phyloP scores from a whole-genome alignment of 2,797 vertebrate genomes.

The Dipus sagitta region DNA sequence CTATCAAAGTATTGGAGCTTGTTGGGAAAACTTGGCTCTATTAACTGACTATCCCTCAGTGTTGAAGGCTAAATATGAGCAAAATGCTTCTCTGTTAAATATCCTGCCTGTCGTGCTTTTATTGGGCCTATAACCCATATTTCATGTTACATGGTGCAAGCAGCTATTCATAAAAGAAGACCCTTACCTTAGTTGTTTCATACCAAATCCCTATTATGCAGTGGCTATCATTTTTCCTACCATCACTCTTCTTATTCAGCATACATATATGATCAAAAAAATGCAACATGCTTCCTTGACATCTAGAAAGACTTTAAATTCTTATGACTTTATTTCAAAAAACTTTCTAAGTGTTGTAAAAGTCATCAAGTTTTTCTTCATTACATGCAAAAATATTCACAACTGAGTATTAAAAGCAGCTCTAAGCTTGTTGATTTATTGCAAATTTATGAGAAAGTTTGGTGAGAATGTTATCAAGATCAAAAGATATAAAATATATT shows the following conservation, averaged over 20 bases:
- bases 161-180: conserved; percentile 15
- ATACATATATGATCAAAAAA: conserved; percentile 55
- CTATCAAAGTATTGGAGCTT: neutral
- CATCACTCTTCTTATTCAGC: conserved; percentile 35
- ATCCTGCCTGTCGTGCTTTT: neutral
- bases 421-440: conserved; percentile 67
- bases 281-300: conserved; percentile 28
- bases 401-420: conserved; percentile 57
- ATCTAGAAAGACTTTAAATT: conserved; percentile 22
- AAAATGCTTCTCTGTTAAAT: neutral
- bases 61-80: neutral
- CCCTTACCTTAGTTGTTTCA: neutral
- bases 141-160: neutral
- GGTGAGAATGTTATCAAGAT: conserved; percentile 80
- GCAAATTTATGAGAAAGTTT: conserved; percentile 78
- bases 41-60: neutral
- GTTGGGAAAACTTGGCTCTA: neutral
- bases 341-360: conserved; percentile 56
- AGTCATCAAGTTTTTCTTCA: conserved; percentile 47
- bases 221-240: neutral
- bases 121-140: neutral
- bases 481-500: conserved; percentile 83
- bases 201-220: neutral
- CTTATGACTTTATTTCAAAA: conserved; percentile 47
- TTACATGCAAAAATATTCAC: conserved; percentile 63